A percentile compares a stretch with the other conserved stretches of the same genome.
Conservation (phyloP, 2,113 vertebrate genomes). For the Malurus alboscapulatus region DNA sequence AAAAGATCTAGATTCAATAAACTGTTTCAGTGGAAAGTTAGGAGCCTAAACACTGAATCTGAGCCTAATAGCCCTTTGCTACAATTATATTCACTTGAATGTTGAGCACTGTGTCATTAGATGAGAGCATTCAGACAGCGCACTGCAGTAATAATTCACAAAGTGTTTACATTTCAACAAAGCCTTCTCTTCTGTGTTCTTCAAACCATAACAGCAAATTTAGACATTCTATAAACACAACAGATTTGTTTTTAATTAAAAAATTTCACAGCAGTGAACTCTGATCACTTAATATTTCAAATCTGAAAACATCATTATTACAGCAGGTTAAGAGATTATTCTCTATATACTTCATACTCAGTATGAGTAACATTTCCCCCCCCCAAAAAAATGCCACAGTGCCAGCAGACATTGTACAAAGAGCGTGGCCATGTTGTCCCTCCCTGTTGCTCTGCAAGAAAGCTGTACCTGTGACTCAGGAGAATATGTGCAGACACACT, state of each 20-base stretch:
- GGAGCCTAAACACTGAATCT: constrained; percentile 3
- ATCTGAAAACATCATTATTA: neutral
- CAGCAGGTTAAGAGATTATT: neutral
- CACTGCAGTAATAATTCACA: constrained; percentile 54
- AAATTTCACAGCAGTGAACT: constrained; percentile 49
- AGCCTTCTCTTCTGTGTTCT: constrained; percentile 40
- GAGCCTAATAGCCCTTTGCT: constrained; percentile 12
- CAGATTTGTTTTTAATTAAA: constrained; percentile 60
- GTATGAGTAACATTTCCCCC: neutral
- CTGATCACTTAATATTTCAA: constrained; percentile 46
- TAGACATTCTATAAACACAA: constrained; percentile 56
- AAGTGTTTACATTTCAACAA: constrained; percentile 62
- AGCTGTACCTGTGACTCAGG: neutral
- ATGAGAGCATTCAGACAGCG: neutral
- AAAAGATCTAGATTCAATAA: constrained; percentile 6
- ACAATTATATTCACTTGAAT: constrained; percentile 27
- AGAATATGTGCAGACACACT: neutral
- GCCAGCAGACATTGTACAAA: neutral
- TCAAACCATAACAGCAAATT: constrained; percentile 45
- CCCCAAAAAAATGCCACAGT: neutral
- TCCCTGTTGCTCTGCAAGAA: neutral
- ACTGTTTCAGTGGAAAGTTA: neutral
- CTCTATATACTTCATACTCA: neutral
- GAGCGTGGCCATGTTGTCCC: rapidly evolving
- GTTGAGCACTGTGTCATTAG: constrained; percentile 14